Base-by-base conservation (phyloP, 2,797 vertebrate species). In the Choloepus didactylus region DNA sequence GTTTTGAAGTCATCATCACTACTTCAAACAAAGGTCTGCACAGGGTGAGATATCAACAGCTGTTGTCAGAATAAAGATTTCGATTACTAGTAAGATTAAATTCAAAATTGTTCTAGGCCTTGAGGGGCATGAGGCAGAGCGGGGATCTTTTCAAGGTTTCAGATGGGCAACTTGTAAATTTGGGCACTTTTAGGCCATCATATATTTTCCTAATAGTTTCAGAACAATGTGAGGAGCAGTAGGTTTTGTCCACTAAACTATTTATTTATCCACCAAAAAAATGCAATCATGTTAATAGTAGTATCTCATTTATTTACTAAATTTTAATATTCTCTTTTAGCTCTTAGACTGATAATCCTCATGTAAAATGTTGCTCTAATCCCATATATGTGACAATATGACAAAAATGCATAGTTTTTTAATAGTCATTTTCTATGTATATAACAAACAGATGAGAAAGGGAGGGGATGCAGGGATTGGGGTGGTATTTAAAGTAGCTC, bases 271-370 rank as follows among this genome's bases (percentile, higher is more conserved):
- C 21, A 14, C 25, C 11, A 59, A 35, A 86, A 46, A 59, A 81
- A 41, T 27, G 64, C 0, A 87, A n/a, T 64, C 87, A 25, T 56
- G 7, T 80, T 84, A 9, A 41, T 80, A 87, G 41, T 49, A 67
- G 54, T 62, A 69, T 27, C 21, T 35, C 10, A 41, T 49, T 6
- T 15, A 29, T 87, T 66, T 60, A 82, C 18, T 67, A 54, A 76
- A 44, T 73, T 77, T 93, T 87, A 54, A 62, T 87, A 49, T 25
- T 79, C 25, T 54, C 3, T 69, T 91, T 91, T 18, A 89, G 27
- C 23, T 83, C 15, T 70, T 75, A 86, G 25, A 44, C 25, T 73
- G 12, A 35, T 25, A 69, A 69, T 60, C 69, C 8, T 62, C 23
- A 18, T 93, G 3, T 80, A 84, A 73, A 64, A 56, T 66, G 7